Base-by-base conservation (phyloP, 2,797 vertebrate genomes). In the Pipistrellus pygmaeus region DNA sequence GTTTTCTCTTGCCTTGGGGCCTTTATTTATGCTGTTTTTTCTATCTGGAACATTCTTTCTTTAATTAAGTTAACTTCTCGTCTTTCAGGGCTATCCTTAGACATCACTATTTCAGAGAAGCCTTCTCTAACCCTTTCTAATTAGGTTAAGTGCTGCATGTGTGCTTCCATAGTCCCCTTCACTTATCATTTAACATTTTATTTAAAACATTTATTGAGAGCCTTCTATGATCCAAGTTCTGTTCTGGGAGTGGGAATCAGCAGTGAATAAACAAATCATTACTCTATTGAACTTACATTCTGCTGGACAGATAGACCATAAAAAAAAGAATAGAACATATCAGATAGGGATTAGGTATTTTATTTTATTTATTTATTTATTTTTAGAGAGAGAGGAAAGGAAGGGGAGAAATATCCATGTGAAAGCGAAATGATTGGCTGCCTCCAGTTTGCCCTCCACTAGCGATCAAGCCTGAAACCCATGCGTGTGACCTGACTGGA, bases 101-200 rank as follows among this genome's bases (percentile, higher is more conserved):
- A 30, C 77, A 27, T 27, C 27, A 90, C 20, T 18, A 71, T 90
- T 84, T 68, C 41, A 73, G 76, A 75, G 87, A 80, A 30, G 12
- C 95, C 68, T 90, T 93, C 17, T 72, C 25, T 95, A 72, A 73
- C 15, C 30, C 32, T 80, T 95, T 46, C 25, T 64, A 41, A 44
- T 92, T 89, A 81, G 60, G 7, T 86, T 77, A 80, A 88, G 12
- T 78, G 35, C 64, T 87, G 0, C 20, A 75, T 80, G 7, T 71
- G 18, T 88, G 38, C 83, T 84, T 23, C 53, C 66, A 35, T 84
- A n/a, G 62, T 32, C 15, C 20, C 35, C 6, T 84, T 13, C 17
- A 21, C 41, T 91, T 48, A 75, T 44, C 32, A 32, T 57, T 91
- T 38, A 85, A 14, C 86, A 35, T 27, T 76, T 90, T 90, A 51